phyloP scores from a whole-genome alignment of 2,888 invertebrate species.

The Acleris literana region DNA sequence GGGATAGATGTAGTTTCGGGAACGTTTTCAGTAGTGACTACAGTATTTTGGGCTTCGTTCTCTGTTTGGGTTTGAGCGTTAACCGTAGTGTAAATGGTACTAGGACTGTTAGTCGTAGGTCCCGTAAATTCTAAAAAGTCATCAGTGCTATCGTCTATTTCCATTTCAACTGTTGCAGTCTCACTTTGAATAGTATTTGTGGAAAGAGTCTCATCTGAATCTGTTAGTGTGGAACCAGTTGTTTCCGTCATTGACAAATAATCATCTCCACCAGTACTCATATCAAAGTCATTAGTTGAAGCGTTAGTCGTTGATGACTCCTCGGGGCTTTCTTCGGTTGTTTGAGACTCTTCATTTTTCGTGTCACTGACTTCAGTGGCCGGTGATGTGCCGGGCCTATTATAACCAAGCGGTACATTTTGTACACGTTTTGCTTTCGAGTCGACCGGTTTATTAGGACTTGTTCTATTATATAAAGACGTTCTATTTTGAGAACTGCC shows the following conservation, averaged over 20 bases:
- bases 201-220: constrained; percentile 51
- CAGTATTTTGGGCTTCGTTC: constrained; percentile 42
- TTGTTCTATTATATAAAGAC: constrained; percentile 60
- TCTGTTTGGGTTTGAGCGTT: constrained; percentile 49
- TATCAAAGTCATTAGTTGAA: constrained; percentile 26
- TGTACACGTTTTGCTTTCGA: constrained; percentile 71
- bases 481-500: constrained; percentile 61
- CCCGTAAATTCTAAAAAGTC: constrained; percentile 71
- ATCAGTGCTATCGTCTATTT: constrained; percentile 64
- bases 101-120: constrained; percentile 60
- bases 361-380: constrained; percentile 48
- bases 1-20: constrained; percentile 55
- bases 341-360: constrained; percentile 11
- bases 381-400: constrained; percentile 47
- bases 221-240: constrained; percentile 49
- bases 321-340: constrained; percentile 8
- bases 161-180: constrained; percentile 61
- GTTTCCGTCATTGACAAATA: constrained; percentile 65
- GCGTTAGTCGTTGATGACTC: constrained; percentile 21
- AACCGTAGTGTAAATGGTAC: constrained; percentile 53
- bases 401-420: constrained; percentile 73
- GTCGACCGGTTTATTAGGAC: constrained; percentile 57
- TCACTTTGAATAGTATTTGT: constrained; percentile 58
- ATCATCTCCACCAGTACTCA: constrained; percentile 65
- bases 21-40: constrained; percentile 47